phyloP scores from a whole-genome alignment of 2,888 invertebrate genomes.

The Syrphus vitripennis region DNA sequence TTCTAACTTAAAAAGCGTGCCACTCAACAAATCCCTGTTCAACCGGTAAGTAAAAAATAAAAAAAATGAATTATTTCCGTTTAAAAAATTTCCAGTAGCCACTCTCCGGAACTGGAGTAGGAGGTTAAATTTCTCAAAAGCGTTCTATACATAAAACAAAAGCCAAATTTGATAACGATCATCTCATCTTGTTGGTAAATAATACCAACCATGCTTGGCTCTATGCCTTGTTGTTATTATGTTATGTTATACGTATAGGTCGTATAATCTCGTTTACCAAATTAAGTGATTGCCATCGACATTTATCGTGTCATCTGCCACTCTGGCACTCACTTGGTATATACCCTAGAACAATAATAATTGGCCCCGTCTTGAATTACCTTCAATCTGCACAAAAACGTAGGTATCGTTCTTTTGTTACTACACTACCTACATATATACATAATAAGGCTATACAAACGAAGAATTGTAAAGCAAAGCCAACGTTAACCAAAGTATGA shows the following conservation, averaged over 20 bases:
- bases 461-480: background rate
- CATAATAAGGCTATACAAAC: background rate
- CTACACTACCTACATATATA: too few relatives aligned
- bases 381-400: conserved; percentile 56
- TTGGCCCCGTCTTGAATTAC: conserved; percentile 64
- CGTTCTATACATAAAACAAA: conserved; percentile 22
- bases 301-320: conserved; percentile 70
- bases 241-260: background rate
- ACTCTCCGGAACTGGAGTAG: background rate
- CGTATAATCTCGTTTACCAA: conserved; percentile 63
- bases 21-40: conserved; percentile 33
- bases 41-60: background rate
- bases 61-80: conserved; percentile 51
- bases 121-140: background rate
- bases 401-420: conserved; percentile 65
- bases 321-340: conserved; percentile 39
- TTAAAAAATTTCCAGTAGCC: background rate
- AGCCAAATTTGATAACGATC: conserved; percentile 59
- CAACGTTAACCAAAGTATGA: conserved; percentile 18
- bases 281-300: conserved; percentile 70
- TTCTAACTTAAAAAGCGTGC: conserved; percentile 31
- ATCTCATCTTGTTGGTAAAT: conserved; percentile 37
- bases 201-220: background rate
- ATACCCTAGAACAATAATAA: conserved; percentile 40
- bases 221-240: background rate